These are phyloP conservation scores for Pithys albifrons DNA, from an alignment of 2,113 vertebrate species.

Conservation along the genomic window DNA sequence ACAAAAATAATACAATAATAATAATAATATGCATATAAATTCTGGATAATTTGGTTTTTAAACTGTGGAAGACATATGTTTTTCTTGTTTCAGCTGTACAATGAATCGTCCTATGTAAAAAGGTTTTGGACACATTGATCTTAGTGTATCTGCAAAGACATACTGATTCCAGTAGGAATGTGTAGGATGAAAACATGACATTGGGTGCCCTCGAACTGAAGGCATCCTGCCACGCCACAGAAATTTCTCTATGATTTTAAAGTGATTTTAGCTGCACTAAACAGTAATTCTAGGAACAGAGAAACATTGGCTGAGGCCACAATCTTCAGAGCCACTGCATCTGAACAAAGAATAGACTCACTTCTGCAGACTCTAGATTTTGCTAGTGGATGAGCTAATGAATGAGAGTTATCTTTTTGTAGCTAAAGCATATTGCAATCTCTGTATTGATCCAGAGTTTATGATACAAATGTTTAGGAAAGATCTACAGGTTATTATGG, in stretches of 20 bases:
- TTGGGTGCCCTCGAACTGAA: neutral
- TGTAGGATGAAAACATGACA: neutral
- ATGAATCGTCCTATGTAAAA: neutral
- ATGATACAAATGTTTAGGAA: neutral
- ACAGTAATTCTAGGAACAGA: neutral
- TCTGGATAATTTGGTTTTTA: neutral
- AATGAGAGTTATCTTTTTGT: neutral
- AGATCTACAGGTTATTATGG: neutral
- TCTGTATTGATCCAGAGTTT: neutral
- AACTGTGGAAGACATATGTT: neutral
- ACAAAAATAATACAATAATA: neutral
- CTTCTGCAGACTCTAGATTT: neutral
- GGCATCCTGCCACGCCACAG: neutral
- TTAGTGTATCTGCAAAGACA: neutral
- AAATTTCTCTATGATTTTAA: neutral
- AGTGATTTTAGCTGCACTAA: neutral
- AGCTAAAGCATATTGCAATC: neutral
- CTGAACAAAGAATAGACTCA: neutral
- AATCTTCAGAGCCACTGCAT: neutral
- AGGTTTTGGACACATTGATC: neutral
- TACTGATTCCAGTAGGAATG: neutral
- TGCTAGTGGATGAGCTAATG: neutral
- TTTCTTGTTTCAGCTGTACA: neutral
- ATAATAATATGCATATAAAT: neutral
- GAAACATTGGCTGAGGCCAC: neutral